Percentiles rank a stretch among this genome's conserved stretches.
These are phyloP conservation scores for Xiphydria camelus DNA, from an alignment of 2,888 invertebrate genomes.

Conservation along the genomic window DNA sequence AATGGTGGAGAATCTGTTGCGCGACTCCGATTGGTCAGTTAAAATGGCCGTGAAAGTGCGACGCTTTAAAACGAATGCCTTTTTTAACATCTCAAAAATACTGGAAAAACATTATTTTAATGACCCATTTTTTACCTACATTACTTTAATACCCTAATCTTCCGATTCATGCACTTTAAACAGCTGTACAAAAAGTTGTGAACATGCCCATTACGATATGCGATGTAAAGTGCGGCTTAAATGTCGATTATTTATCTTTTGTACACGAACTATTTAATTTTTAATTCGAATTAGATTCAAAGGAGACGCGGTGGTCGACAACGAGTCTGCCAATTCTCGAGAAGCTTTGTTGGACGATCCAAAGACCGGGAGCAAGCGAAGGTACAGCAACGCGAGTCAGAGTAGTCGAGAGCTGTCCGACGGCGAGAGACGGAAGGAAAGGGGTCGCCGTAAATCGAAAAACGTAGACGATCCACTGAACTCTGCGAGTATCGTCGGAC, in stretches of 20 bases:
- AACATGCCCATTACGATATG: too few relatives aligned
- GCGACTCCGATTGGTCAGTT: too few relatives aligned
- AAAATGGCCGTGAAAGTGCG: too few relatives aligned
- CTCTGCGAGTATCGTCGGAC: conserved; percentile 62
- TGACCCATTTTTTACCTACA: too few relatives aligned
- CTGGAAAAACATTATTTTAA: too few relatives aligned
- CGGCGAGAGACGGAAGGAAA: conserved; percentile 39
- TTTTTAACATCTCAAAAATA: too few relatives aligned
- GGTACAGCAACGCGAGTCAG: conserved; percentile 54
- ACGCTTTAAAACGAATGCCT: too few relatives aligned
- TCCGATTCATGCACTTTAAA: background rate
- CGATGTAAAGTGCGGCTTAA: too few relatives aligned
- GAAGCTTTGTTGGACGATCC: conserved; percentile 50
- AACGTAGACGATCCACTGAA: conserved; percentile 47
- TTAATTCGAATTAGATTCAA: conserved; percentile 38
- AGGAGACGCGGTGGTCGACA: conserved; percentile 45
- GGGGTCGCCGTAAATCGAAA: conserved; percentile 34
- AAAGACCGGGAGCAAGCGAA: conserved; percentile 36
- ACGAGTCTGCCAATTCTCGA: conserved; percentile 52
- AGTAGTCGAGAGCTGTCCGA: conserved; percentile 52
- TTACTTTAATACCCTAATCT: too few relatives aligned
- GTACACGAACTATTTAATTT: background rate
- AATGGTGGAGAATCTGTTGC: too few relatives aligned
- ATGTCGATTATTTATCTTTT: background rate
- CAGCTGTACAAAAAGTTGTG: too few relatives aligned